A percentile compares a stretch with the other conserved stretches of the same genome.
Evolutionary conservation across 2,888 invertebrate genomes (phyloP).

Genomic region (Ditylenchus weischeri): DNA sequence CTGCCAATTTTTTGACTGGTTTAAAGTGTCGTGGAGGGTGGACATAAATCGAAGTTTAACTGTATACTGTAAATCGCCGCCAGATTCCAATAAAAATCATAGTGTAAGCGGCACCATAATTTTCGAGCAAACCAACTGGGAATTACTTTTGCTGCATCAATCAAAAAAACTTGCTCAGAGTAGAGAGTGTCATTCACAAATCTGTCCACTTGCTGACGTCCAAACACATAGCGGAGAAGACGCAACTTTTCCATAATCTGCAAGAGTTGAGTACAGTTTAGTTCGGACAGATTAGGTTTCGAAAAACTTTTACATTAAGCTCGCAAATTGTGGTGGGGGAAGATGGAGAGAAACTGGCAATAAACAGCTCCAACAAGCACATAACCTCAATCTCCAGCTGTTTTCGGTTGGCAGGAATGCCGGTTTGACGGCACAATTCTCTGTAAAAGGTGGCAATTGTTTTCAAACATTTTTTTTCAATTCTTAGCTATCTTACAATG

Average conservation of each 20-base stretch:
- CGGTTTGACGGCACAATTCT: not conserved
- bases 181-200: not conserved
- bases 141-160: too few species aligned
- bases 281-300: too few species aligned
- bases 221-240: not conserved
- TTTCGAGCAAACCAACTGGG: too few species aligned
- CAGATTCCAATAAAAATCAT: too few species aligned
- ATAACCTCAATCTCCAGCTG: slow-evolving; percentile 12
- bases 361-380: slow-evolving; percentile 8
- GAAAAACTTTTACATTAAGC: too few species aligned
- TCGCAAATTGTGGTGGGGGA: too few species aligned
- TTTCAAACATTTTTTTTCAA: not conserved
- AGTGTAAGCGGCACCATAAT: too few species aligned
- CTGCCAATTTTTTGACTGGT: too few species aligned
- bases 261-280: not conserved
- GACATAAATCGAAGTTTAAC: too few species aligned
- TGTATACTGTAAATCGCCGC: too few species aligned
- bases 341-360: not conserved
- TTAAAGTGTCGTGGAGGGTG: too few species aligned
- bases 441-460: not conserved
- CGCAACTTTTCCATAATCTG: slow-evolving; percentile 3
- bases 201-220: not conserved
- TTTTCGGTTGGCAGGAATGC: not conserved
- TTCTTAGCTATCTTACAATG: too few species aligned
- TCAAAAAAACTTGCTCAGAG: not conserved